Evolutionary conservation across 2,888 invertebrate species (phyloP).

Genomic region (Eristalis arbustorum): DNA sequence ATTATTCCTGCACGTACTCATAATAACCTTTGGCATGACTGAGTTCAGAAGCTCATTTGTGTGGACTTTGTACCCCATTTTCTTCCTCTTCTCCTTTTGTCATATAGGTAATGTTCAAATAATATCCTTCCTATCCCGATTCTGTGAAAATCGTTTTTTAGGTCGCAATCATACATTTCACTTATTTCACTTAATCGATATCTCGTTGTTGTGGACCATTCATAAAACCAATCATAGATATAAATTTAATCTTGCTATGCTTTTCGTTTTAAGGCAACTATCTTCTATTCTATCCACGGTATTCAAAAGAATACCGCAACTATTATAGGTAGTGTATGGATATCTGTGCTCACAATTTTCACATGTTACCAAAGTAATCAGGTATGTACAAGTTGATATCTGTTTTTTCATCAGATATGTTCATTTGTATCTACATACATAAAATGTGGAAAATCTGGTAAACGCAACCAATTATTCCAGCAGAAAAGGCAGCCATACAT

Average conservation of each 20-base stretch:
- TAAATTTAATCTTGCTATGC: too few species aligned
- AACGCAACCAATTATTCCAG: not conserved
- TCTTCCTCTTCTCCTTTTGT: constrained; percentile 14
- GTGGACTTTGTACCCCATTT: constrained; percentile 40
- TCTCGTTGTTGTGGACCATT: too few species aligned
- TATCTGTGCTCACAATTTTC: not conserved
- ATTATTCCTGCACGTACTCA: constrained; percentile 59
- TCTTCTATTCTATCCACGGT: too few species aligned
- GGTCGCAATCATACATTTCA: constrained; percentile 10
- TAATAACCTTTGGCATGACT: constrained; percentile 59
- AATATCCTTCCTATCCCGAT: constrained; percentile 45
- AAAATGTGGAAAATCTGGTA: too few species aligned
- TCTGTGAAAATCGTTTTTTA: constrained; percentile 24
- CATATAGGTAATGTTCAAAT: constrained; percentile 44
- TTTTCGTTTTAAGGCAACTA: not conserved
- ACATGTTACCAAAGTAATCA: not conserved
- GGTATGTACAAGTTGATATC: not conserved
- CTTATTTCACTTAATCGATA: not conserved
- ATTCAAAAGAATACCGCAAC: not conserved
- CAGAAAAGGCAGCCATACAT: not conserved
- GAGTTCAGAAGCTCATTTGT: constrained; percentile 64
- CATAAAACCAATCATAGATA: too few species aligned
- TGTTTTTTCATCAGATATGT: not conserved
- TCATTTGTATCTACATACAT: too few species aligned
- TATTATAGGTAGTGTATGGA: too few species aligned